Conservation (phyloP, 2,888 invertebrate genomes). For the Ferrisia virgata region DNA sequence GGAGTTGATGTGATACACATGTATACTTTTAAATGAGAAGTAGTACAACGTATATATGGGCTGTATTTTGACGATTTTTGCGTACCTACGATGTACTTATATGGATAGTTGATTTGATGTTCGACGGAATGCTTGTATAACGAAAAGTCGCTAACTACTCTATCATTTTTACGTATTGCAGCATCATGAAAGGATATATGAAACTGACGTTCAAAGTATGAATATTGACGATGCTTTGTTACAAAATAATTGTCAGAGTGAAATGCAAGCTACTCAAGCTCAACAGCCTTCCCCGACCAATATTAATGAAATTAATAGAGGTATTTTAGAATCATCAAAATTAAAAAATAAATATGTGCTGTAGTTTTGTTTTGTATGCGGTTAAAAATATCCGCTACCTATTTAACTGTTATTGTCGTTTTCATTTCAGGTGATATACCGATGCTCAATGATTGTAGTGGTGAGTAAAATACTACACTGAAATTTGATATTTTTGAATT, state of each 20-base stretch:
- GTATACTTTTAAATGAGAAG: not conserved
- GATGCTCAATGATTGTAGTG: constrained; percentile 59
- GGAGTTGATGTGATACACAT: not conserved
- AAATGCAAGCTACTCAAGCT: constrained; percentile 40
- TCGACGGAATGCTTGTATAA: not conserved
- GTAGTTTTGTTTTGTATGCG: too few relatives aligned
- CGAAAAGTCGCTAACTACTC: not conserved
- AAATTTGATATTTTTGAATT: not conserved
- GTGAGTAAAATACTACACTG: constrained; percentile 49
- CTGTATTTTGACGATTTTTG: constrained; percentile 19
- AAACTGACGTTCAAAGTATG: constrained; percentile 52
- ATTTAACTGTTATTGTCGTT: not conserved
- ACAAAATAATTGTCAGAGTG: constrained; percentile 52
- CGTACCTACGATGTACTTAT: not conserved
- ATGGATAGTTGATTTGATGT: not conserved
- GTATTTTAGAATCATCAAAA: too few relatives aligned
- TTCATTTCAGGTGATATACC: constrained; percentile 62
- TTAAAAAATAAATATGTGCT: too few relatives aligned
- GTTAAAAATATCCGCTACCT: not conserved
- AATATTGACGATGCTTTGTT: constrained; percentile 52
- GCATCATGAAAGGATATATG: constrained; percentile 63
- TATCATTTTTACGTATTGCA: constrained; percentile 52
- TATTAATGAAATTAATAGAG: not conserved
- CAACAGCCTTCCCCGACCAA: not conserved
- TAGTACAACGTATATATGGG: not conserved